phyloP scores from a whole-genome alignment of 2,888 invertebrate species.

The Euclidia mi region DNA sequence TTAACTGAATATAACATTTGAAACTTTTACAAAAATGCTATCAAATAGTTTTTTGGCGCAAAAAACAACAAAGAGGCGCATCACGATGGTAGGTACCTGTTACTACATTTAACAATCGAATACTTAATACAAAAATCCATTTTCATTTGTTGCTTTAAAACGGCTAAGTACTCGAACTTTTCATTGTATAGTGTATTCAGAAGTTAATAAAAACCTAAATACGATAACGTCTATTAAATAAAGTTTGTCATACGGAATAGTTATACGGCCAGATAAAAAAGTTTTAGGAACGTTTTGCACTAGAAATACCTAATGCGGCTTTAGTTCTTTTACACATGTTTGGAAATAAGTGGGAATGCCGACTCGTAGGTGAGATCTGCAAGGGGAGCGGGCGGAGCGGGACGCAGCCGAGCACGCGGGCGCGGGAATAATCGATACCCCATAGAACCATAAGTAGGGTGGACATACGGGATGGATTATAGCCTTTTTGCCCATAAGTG shows the following conservation, averaged over 20 bases:
- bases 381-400: conserved; percentile 45
- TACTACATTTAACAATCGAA: neutral
- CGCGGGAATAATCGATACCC: conserved; percentile 81
- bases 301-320: conserved; percentile 40
- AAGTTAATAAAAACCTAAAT: conserved; percentile 32
- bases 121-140: too few relatives aligned
- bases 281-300: conserved; percentile 24
- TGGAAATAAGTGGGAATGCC: conserved; percentile 56
- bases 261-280: conserved; percentile 30
- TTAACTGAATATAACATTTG: too few relatives aligned
- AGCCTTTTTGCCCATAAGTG: conserved; percentile 73
- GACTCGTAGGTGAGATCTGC: conserved; percentile 59
- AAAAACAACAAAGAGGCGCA: neutral
- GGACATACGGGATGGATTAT: conserved; percentile 78
- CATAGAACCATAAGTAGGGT: conserved; percentile 85
- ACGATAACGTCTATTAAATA: conserved; percentile 23
- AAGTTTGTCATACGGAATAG: conserved; percentile 18
- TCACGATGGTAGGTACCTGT: neutral
- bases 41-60: too few relatives aligned
- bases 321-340: conserved; percentile 51
- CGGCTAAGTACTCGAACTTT: conserved; percentile 1
- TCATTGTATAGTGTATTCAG: conserved; percentile 15
- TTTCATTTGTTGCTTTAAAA: neutral
- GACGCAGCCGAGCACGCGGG: conserved; percentile 36
- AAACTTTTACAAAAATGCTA: too few relatives aligned